These are phyloP conservation scores for Eupithecia subumbrata DNA, from an alignment of 2,888 invertebrate genomes.

Conservation along the genomic window DNA sequence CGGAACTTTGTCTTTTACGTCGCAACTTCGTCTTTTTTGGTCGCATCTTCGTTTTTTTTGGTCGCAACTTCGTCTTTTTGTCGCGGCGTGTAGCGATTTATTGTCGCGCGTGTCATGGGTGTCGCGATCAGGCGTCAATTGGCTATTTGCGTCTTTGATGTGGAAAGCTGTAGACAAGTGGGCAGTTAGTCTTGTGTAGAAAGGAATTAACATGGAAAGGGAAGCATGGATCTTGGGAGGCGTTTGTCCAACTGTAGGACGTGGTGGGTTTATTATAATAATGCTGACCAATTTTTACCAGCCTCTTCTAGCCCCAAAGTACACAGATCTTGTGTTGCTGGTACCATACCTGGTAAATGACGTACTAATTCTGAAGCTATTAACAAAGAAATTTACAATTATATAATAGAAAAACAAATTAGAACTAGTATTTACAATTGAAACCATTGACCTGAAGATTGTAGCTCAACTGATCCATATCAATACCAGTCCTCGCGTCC, in stretches of 20 bases:
- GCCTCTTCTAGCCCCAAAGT: background rate
- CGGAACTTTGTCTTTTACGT: conserved; percentile 13
- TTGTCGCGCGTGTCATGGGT: conserved; percentile 21
- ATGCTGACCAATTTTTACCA: background rate
- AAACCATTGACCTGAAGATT: too few relatives aligned
- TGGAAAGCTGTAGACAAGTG: conserved; percentile 3
- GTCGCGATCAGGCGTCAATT: conserved; percentile 26
- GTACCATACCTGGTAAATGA: too few relatives aligned
- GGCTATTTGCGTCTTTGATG: conserved; percentile 33
- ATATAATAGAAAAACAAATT: too few relatives aligned
- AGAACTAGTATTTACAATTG: too few relatives aligned
- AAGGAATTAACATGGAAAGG: background rate
- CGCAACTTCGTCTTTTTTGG: background rate
- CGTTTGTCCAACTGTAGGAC: background rate
- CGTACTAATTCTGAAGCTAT: too few relatives aligned
- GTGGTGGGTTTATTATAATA: background rate
- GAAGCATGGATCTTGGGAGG: background rate
- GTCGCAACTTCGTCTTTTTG: conserved; percentile 14
- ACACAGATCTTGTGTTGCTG: too few relatives aligned
- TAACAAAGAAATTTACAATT: too few relatives aligned
- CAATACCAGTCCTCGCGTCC: too few relatives aligned
- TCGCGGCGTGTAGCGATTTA: conserved; percentile 21
- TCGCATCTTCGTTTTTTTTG: conserved; percentile 5
- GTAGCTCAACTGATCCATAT: too few relatives aligned
- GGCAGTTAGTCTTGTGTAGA: background rate